Conservation (phyloP, 2,113 vertebrate genomes). For the Microcebus tavaratra region DNA sequence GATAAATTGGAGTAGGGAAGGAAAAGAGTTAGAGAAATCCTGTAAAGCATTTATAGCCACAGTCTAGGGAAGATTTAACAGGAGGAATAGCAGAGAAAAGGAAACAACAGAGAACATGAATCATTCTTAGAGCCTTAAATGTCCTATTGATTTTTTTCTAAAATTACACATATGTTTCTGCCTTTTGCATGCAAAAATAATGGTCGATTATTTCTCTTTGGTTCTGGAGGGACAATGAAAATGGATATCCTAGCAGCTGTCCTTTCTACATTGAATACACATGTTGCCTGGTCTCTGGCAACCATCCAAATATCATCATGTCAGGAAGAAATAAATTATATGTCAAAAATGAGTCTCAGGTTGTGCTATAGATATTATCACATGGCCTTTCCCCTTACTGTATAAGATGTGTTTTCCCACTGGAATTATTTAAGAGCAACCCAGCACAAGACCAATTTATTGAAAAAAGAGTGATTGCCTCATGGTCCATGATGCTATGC, state of each 20-base stretch:
- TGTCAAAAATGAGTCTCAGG: conserved; percentile 50
- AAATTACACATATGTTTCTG: not conserved
- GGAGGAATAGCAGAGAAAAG: not conserved
- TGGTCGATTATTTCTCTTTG: not conserved
- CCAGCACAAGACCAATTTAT: conserved; percentile 22
- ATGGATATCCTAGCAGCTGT: conserved; percentile 24
- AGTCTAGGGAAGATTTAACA: not conserved
- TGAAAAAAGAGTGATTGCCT: conserved; percentile 58
- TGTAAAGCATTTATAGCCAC: not conserved
- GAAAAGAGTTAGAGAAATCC: not conserved
- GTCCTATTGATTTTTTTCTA: not conserved
- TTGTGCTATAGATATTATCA: conserved; percentile 51
- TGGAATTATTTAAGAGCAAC: conserved; percentile 40
- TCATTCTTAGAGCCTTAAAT: not conserved
- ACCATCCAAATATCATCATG: conserved; percentile 21
- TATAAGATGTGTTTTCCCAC: not conserved
- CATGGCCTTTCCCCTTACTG: not conserved
- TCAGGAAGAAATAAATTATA: conserved; percentile 66
- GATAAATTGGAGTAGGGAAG: not conserved
- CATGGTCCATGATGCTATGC: not conserved
- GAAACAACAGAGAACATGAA: not conserved
- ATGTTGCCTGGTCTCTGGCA: conserved; percentile 36
- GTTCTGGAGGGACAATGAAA: not conserved
- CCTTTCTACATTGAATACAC: not conserved
- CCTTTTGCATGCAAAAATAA: not conserved